Conservation (phyloP, 2,113 vertebrate genomes). For the Microtus pennsylvanicus region DNA sequence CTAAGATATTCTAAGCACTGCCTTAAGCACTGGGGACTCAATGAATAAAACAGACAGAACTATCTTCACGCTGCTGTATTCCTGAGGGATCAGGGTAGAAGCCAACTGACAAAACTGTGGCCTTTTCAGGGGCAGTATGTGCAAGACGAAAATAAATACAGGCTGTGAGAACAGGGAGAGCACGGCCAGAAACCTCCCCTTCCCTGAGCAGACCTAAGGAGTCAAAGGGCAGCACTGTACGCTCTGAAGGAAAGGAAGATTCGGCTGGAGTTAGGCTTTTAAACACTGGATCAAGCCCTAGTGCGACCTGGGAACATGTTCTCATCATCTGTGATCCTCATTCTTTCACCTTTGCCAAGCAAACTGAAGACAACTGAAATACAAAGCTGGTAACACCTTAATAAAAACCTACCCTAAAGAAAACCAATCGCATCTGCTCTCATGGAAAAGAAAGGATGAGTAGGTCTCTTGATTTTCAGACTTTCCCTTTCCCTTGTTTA, state of each 20-base stretch:
- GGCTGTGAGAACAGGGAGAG: background rate
- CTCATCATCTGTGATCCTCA: constrained; percentile 21
- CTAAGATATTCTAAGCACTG: background rate
- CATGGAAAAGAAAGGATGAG: background rate
- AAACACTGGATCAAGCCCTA: background rate
- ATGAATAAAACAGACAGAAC: constrained; percentile 23
- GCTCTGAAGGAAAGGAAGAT: background rate
- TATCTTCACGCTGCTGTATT: background rate
- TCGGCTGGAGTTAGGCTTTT: background rate
- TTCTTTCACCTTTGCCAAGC: constrained; percentile 22
- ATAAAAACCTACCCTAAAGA: constrained; percentile 31
- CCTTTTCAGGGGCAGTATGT: background rate
- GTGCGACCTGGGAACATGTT: background rate
- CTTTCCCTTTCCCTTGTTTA: background rate
- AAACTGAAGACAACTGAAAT: constrained; percentile 5
- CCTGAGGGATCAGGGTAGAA: background rate
- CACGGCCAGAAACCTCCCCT: background rate
- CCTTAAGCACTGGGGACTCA: background rate
- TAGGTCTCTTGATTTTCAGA: constrained; percentile 40
- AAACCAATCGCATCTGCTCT: background rate
- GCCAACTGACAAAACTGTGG: background rate
- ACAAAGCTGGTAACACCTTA: constrained; percentile 5
- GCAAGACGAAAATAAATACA: constrained; percentile 11
- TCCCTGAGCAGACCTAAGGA: background rate
- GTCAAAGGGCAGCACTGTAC: background rate